A percentile compares a stretch with the other conserved stretches of the same genome.
Evolutionary conservation across 1,140 invertebrate species (phyloP).

Genomic region (Cataglyphis hispanica): DNA sequence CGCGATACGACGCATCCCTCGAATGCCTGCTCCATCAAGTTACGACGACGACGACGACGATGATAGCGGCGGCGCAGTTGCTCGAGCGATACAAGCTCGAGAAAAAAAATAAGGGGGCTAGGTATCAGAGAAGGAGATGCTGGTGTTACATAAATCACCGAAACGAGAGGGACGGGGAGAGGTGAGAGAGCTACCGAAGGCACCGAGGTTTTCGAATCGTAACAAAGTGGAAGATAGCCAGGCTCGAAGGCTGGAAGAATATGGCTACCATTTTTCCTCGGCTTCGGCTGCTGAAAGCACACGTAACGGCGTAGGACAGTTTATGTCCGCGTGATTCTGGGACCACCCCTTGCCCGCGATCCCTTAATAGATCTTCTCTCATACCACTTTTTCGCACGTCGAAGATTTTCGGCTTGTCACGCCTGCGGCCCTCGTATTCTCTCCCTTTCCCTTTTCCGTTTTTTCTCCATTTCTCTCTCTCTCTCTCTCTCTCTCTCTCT

Average conservation of each 20-base stretch:
- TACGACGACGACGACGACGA: constrained; percentile 21
- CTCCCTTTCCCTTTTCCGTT: background rate
- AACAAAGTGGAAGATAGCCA: constrained; percentile 76
- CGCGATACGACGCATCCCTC: constrained; percentile 10
- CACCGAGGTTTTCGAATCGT: constrained; percentile 72
- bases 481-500: constrained; percentile 47
- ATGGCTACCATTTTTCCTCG: constrained; percentile 74
- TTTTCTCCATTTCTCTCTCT: constrained; percentile 42
- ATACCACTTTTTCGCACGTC: constrained; percentile 8
- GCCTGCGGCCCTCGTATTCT: constrained; percentile 22
- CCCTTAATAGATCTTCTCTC: background rate
- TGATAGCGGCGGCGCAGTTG: background rate
- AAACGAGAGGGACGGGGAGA: constrained; percentile 44
- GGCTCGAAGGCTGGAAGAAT: constrained; percentile 68
- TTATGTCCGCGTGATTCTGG: constrained; percentile 73
- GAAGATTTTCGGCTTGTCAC: constrained; percentile 74
- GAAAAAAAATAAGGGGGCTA: constrained; percentile 30
- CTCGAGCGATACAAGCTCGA: constrained; percentile 49
- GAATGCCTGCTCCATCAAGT: constrained; percentile 35
- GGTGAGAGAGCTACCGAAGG: constrained; percentile 37
- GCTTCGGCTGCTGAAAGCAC: constrained; percentile 72
- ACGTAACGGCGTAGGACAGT: constrained; percentile 73
- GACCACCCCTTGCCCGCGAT: background rate
- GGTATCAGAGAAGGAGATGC: constrained; percentile 9
- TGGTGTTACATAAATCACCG: constrained; percentile 71